phyloP scores from a whole-genome alignment of 1,140 invertebrate species.

The Temnothorax nylanderi region DNA sequence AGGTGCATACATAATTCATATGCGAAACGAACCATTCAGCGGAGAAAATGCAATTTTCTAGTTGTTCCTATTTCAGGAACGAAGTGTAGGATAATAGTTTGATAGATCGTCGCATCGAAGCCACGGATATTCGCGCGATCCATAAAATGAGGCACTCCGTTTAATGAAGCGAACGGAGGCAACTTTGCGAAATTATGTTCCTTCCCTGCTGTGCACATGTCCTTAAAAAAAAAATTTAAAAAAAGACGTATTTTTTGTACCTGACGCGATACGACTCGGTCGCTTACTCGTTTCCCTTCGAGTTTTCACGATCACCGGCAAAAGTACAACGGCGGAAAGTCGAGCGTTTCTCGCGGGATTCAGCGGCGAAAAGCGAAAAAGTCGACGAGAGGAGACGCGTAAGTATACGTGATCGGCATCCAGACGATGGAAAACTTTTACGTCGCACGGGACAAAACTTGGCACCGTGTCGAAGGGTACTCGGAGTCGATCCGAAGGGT shows the following conservation, averaged over 20 bases:
- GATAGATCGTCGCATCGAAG: not conserved
- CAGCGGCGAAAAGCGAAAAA: not conserved
- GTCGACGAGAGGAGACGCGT: not conserved
- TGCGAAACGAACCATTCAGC: conserved; percentile 7
- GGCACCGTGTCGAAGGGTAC: not conserved
- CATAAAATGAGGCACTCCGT: not conserved
- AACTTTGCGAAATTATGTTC: not conserved
- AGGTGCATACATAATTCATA: not conserved
- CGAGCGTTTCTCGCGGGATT: not conserved
- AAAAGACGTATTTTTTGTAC: no score
- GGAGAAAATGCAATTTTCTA: not conserved
- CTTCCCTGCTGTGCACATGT: not conserved
- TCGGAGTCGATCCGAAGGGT: not conserved
- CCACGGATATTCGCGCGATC: not conserved
- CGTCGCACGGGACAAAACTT: not conserved
- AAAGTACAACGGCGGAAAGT: not conserved
- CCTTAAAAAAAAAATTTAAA: not conserved
- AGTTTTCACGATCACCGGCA: not conserved
- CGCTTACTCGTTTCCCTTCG: not conserved
- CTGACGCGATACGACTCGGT: not conserved
- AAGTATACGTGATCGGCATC: not conserved
- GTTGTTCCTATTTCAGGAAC: not conserved
- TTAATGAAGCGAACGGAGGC: not conserved
- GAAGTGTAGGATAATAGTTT: not conserved
- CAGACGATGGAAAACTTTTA: not conserved